A percentile compares a stretch with the other conserved stretches of the same genome.
Evolutionary conservation across 2,888 invertebrate species (phyloP).

Genomic region (Lordiphosa andalusiaca): DNA sequence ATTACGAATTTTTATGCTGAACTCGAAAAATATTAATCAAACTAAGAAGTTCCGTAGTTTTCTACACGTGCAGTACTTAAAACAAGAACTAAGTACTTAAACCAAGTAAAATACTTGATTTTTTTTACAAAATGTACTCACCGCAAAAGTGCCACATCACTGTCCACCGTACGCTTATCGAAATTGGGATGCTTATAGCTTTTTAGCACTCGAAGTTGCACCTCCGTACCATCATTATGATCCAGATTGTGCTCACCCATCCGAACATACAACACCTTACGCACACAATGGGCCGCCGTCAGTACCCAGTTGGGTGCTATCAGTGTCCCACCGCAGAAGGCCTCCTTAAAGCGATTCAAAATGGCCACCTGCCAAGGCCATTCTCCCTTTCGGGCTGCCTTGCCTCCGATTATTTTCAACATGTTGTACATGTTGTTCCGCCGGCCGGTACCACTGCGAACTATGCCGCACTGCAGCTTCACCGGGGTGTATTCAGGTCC

Average conservation of each 20-base stretch:
- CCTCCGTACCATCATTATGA: slow-evolving; percentile 87
- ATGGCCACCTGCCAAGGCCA: slow-evolving; percentile 98
- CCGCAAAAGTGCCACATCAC: slow-evolving; percentile 93
- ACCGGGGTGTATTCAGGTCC: slow-evolving; percentile 79
- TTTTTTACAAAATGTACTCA: slow-evolving; percentile 48
- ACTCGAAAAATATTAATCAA: too few species aligned
- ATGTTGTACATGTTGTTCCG: slow-evolving; percentile 81
- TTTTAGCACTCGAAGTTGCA: slow-evolving; percentile 87
- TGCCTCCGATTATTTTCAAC: slow-evolving; percentile 93
- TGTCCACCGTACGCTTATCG: slow-evolving; percentile 93
- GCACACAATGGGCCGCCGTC: slow-evolving; percentile 93
- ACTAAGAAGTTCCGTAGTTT: too few species aligned
- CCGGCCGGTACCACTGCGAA: slow-evolving; percentile 69
- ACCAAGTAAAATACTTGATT: too few species aligned
- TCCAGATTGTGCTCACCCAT: slow-evolving; percentile 93
- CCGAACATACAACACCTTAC: slow-evolving; percentile 87
- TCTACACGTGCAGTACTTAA: too few species aligned
- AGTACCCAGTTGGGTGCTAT: slow-evolving; percentile 91
- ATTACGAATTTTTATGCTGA: too few species aligned
- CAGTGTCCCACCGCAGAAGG: slow-evolving; percentile 93
- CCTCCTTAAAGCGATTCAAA: slow-evolving; percentile 91
- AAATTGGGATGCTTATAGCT: slow-evolving; percentile 91
- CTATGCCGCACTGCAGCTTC: slow-evolving; percentile 80
- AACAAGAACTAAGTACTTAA: too few species aligned
- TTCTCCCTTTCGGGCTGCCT: slow-evolving; percentile 88